Conservation (phyloP, 2,888 invertebrate genomes). For the Uropetala carovei region DNA sequence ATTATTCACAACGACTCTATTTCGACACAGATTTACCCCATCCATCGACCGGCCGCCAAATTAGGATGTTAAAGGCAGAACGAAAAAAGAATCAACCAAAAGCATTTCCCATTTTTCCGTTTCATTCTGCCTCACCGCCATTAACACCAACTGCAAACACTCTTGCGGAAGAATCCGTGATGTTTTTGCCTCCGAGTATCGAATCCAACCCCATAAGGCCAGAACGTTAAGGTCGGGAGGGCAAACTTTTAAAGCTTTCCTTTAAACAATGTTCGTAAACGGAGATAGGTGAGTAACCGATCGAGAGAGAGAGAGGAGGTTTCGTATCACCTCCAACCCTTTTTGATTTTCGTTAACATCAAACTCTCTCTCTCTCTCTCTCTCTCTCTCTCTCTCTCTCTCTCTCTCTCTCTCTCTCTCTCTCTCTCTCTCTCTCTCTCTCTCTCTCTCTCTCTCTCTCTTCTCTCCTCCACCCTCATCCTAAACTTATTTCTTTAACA, state of each 20-base stretch:
- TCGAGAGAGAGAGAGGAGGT: not conserved
- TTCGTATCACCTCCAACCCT: not conserved
- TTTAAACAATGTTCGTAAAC: not conserved
- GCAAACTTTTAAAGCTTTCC: constrained; percentile 13
- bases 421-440: not conserved
- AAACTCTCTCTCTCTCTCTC: not conserved
- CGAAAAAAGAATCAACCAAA: no score
- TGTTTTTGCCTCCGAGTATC: not conserved
- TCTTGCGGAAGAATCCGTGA: not conserved
- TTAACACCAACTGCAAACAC: not conserved
- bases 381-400: not conserved
- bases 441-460: not conserved
- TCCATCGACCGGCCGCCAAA: no score
- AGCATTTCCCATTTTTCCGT: no score
- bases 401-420: not conserved
- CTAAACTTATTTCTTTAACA: no score
- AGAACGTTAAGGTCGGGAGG: not conserved
- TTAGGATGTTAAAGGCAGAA: no score
- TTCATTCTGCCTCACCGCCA: no score
- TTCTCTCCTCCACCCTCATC: no score
- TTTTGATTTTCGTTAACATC: constrained; percentile 18
- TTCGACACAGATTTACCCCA: no score
- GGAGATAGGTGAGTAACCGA: not conserved
- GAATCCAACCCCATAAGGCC: not conserved
- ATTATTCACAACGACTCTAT: no score